phyloP scores from a whole-genome alignment of 2,113 vertebrate genomes.

The Mormoops blainvillei region DNA sequence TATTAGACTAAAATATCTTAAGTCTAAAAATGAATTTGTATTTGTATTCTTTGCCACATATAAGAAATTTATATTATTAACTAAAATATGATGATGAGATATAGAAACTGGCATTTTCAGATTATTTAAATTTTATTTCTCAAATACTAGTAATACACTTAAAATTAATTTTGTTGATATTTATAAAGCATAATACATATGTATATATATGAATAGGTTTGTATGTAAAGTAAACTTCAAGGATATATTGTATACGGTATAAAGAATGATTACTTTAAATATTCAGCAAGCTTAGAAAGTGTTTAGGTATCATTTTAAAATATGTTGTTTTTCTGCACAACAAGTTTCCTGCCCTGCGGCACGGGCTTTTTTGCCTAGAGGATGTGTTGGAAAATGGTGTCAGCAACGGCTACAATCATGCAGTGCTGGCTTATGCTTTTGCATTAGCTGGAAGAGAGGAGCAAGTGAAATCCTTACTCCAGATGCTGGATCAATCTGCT shows the following conservation, averaged over 20 bases:
- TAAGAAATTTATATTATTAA: not conserved
- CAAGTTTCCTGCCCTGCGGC: slow-evolving; percentile 54
- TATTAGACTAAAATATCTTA: not conserved
- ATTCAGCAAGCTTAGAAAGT: not conserved
- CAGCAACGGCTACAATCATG: not conserved
- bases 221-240: not conserved
- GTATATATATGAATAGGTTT: not conserved
- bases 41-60: not conserved
- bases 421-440: slow-evolving; percentile 60
- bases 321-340: not conserved
- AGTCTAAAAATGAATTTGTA: not conserved
- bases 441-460: slow-evolving; percentile 39
- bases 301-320: not conserved
- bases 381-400: not conserved
- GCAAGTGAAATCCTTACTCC: slow-evolving; percentile 27
- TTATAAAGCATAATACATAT: not conserved
- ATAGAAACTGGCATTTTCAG: not conserved
- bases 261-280: not conserved
- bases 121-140: not conserved
- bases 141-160: not conserved
- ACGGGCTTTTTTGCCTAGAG: slow-evolving; percentile 59
- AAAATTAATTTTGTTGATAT: not conserved
- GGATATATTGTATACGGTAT: not conserved
- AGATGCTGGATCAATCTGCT: slow-evolving; percentile 50
- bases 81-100: not conserved